phyloP scores from a whole-genome alignment of 92 coral and sea anemone genomes.

The Palythoa grandiflora region DNA sequence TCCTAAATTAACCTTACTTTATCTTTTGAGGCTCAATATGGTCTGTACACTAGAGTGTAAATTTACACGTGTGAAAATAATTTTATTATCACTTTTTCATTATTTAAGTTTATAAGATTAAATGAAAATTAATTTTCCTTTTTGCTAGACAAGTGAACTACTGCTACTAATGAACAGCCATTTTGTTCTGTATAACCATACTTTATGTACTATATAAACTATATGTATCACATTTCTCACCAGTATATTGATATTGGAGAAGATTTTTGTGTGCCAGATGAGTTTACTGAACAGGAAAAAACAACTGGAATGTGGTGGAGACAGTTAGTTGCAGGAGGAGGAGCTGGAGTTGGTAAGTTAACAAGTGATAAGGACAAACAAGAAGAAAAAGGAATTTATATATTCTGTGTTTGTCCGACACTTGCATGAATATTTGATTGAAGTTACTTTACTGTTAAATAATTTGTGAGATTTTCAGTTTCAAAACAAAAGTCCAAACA shows the following conservation, averaged over 20 bases:
- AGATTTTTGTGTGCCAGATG: conserved; percentile 69
- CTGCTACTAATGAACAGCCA: background rate
- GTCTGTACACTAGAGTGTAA: too few species aligned
- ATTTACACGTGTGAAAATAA: too few species aligned
- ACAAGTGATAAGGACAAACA: background rate
- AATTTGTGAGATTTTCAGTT: too few species aligned
- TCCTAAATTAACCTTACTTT: too few species aligned
- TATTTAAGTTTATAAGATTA: too few species aligned
- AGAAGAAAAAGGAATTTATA: background rate
- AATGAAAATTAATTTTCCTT: too few species aligned
- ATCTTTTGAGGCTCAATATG: too few species aligned
- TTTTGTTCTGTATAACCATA: background rate
- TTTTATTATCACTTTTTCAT: too few species aligned
- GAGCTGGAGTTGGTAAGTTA: conserved; percentile 63
- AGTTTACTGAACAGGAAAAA: conserved; percentile 66
- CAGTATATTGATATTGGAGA: conserved; percentile 70
- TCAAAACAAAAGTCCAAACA: too few species aligned
- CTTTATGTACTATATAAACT: background rate
- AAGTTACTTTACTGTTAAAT: too few species aligned
- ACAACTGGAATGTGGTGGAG: conserved; percentile 72
- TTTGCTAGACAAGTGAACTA: too few species aligned
- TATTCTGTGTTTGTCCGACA: background rate
- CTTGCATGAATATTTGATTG: background rate
- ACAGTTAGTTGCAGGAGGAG: conserved; percentile 64
- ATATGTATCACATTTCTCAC: background rate